phyloP scores from a whole-genome alignment of 2,888 invertebrate genomes.

The Nephrotoma flavescens region DNA sequence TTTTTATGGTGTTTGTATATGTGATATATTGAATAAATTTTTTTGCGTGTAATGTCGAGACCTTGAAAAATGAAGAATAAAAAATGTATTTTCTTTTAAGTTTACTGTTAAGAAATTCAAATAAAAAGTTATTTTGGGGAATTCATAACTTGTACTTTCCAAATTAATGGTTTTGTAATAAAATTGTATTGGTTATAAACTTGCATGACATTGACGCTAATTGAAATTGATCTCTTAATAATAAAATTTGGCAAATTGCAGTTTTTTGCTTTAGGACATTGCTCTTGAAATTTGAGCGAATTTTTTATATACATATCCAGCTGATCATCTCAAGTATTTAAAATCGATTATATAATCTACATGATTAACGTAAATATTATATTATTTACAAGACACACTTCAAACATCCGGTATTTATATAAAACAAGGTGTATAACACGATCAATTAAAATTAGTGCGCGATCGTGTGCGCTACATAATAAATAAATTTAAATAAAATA shows the following conservation, averaged over 20 bases:
- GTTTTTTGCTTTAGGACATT: not conserved
- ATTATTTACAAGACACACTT: not conserved
- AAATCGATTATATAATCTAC: not conserved
- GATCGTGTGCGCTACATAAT: not conserved
- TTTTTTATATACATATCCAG: not conserved
- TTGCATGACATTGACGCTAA: not conserved
- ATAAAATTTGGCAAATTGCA: not conserved
- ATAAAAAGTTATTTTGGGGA: not conserved
- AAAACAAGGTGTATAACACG: not conserved
- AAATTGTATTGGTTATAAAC: not conserved
- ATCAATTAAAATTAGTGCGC: not conserved
- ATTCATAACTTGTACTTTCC: not conserved
- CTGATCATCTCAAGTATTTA: not conserved
- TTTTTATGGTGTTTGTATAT: not conserved
- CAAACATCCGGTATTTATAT: not conserved
- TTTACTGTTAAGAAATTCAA: not conserved
- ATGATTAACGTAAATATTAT: not conserved
- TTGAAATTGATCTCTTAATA: not conserved
- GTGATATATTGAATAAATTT: not conserved
- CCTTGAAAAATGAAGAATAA: not conserved
- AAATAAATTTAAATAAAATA: not conserved
- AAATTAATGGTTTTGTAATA: not conserved
- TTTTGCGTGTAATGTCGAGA: not conserved
- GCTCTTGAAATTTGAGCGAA: not conserved
- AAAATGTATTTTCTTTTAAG: not conserved